Conservation (phyloP, 53 echinoderm and acorn worm species). For the Stichopus horrens region DNA sequence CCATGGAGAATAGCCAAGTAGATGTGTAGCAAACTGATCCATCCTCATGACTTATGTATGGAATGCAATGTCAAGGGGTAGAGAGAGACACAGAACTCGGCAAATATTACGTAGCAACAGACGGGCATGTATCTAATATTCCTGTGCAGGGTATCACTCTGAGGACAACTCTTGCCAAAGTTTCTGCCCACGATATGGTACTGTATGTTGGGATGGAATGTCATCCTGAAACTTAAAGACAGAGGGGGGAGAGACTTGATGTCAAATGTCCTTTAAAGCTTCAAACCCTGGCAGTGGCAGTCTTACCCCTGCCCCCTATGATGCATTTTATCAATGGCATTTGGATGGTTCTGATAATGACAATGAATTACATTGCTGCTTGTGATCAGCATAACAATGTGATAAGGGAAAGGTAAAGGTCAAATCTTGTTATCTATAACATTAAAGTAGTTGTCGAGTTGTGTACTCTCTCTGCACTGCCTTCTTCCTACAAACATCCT, state of each 20-base stretch:
- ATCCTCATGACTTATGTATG: slow-evolving; percentile 10
- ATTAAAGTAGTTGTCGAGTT: too few species aligned
- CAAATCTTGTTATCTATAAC: too few species aligned
- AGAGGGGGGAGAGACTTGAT: not conserved
- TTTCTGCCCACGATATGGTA: too few species aligned
- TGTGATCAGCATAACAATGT: not conserved
- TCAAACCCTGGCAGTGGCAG: not conserved
- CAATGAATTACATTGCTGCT: not conserved
- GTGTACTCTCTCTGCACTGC: too few species aligned
- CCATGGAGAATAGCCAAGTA: slow-evolving; percentile 11
- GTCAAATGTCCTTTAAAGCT: not conserved
- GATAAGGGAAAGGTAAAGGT: too few species aligned
- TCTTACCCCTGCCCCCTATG: not conserved
- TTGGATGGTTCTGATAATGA: slow-evolving; percentile 2
- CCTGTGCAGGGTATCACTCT: too few species aligned
- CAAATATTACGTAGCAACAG: too few species aligned
- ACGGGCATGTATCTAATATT: too few species aligned
- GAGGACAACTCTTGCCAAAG: too few species aligned
- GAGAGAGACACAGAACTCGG: not conserved
- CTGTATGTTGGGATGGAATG: too few species aligned
- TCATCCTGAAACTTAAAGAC: too few species aligned
- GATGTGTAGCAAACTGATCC: slow-evolving; percentile 10
- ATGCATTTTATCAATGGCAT: not conserved
- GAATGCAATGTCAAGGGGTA: not conserved
- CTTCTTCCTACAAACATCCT: too few species aligned